These are phyloP conservation scores for Eristalinus aeneus DNA, from an alignment of 2,888 invertebrate species.

Conservation along the genomic window DNA sequence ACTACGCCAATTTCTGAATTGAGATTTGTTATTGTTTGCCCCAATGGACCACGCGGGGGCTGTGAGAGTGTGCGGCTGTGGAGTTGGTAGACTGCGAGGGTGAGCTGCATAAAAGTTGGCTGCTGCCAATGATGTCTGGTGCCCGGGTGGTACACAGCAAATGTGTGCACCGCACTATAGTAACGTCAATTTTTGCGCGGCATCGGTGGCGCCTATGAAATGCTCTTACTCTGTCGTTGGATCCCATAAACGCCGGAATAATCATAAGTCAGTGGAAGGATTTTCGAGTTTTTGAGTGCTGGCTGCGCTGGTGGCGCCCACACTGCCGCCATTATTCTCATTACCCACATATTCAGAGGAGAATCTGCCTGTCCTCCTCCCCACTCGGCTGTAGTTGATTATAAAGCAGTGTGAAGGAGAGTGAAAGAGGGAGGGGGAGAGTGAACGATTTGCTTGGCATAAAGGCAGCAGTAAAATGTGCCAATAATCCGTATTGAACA, in stretches of 20 bases:
- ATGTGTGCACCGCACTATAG: slow-evolving; percentile 4
- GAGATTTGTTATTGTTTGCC: slow-evolving; percentile 64
- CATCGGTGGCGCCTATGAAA: slow-evolving; percentile 49
- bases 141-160: neutral
- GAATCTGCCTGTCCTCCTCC: neutral
- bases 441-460: slow-evolving; percentile 34
- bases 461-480: slow-evolving; percentile 3
- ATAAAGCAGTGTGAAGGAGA: slow-evolving; percentile 52
- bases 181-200: slow-evolving; percentile 42
- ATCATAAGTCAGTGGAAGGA: slow-evolving; percentile 59
- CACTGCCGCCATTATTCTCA: slow-evolving; percentile 1
- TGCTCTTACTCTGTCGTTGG: neutral
- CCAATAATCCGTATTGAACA: slow-evolving; percentile 61
- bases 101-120: neutral
- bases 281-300: slow-evolving; percentile 30
- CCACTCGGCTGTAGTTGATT: slow-evolving; percentile 42
- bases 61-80: neutral
- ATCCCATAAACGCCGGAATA: slow-evolving; percentile 62
- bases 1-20: slow-evolving; percentile 62
- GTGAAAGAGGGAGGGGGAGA: slow-evolving; percentile 40
- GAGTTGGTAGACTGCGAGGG: neutral
- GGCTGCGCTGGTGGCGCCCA: neutral
- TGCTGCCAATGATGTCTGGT: neutral
- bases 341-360: slow-evolving; percentile 18
- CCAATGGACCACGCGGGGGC: neutral